Conservation (phyloP, 1,140 invertebrate genomes). For the Vollenhovia emeryi region DNA sequence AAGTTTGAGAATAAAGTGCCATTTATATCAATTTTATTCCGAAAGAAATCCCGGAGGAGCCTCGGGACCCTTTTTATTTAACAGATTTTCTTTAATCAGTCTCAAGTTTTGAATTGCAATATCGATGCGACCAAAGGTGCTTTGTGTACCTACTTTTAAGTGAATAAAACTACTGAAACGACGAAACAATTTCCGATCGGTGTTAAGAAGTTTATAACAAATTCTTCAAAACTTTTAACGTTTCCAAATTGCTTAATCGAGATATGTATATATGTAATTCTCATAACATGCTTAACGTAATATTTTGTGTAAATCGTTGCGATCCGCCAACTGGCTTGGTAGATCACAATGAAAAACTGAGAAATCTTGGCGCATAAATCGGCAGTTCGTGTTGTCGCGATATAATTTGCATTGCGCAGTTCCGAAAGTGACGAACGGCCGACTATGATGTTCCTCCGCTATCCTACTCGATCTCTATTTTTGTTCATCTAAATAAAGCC, state of each 20-base stretch:
- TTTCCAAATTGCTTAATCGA: neutral
- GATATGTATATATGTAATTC: neutral
- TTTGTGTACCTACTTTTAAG: neutral
- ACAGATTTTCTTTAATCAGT: neutral
- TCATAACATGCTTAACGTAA: neutral
- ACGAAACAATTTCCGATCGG: neutral
- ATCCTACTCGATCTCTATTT: constrained; percentile 73
- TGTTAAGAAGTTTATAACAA: neutral
- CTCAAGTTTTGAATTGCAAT: neutral
- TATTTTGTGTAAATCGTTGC: constrained; percentile 9
- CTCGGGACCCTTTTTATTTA: neutral
- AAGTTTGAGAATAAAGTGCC: neutral
- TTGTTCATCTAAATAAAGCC: constrained; percentile 79
- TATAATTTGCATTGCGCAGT: constrained; percentile 67
- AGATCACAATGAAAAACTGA: constrained; percentile 7
- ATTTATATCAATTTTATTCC: neutral
- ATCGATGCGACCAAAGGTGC: neutral
- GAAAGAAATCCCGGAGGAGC: neutral
- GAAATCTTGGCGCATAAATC: constrained; percentile 15
- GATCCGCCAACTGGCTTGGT: neutral
- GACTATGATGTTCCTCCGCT: constrained; percentile 62
- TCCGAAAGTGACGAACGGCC: constrained; percentile 60
- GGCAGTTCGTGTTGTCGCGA: constrained; percentile 41
- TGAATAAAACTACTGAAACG: neutral
- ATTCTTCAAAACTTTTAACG: neutral